Conservation (phyloP, 2,113 vertebrate species). For the Felis catus region F.catus_Fca126_mat1.0 CM031424.1:35684501-35685000, state of each 20-base stretch:
- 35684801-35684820: background rate
- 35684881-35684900: background rate
- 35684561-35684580: background rate
- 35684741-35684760: background rate
- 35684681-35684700: background rate
- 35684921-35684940: background rate
- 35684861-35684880: conserved; percentile 6
- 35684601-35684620: background rate
- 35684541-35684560: background rate
- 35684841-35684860: background rate
- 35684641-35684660: background rate
- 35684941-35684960: background rate
- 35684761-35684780: background rate
- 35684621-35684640: background rate
- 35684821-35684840: background rate
- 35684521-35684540: background rate
- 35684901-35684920: background rate
- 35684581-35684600: background rate
- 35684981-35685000: background rate
- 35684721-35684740: background rate
- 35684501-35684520: background rate
- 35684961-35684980: background rate
- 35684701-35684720: background rate
- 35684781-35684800: conserved; percentile 11
- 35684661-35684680: background rate